Evolutionary conservation across 1,140 invertebrate genomes (phyloP).

Genomic region (Saccostrea glomerata): DNA sequence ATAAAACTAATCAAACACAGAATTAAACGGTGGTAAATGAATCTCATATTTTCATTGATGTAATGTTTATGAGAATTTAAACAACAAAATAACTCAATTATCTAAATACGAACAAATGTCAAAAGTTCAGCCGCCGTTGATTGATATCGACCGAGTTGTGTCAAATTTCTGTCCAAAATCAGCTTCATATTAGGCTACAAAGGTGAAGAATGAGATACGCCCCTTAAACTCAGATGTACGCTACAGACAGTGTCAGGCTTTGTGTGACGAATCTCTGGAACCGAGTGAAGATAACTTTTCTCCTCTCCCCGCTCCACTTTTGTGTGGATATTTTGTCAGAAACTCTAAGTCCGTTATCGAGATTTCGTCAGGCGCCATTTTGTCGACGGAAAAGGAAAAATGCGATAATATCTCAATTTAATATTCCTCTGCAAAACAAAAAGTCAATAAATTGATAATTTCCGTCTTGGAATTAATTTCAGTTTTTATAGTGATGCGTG

Average conservation of each 20-base stretch:
- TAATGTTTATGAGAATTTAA: not conserved
- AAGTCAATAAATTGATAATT: constrained; percentile 26
- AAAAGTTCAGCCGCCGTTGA: not conserved
- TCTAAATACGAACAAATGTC: not conserved
- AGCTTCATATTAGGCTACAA: too few species aligned
- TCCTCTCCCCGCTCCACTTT: not conserved
- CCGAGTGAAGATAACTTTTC: not conserved
- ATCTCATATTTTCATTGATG: not conserved
- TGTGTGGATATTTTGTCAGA: not conserved
- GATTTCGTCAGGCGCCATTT: not conserved
- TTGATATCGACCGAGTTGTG: not conserved
- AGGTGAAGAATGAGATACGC: too few species aligned
- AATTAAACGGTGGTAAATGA: not conserved
- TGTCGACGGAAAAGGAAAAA: not conserved
- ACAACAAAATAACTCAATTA: not conserved
- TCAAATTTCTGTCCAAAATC: too few species aligned
- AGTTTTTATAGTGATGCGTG: not conserved
- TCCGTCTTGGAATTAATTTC: not conserved
- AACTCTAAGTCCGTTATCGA: not conserved
- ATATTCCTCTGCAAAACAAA: not conserved
- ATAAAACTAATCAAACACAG: not conserved
- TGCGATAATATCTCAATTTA: not conserved
- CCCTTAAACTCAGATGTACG: too few species aligned
- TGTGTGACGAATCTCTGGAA: too few species aligned
- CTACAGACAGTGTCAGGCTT: too few species aligned